These are phyloP conservation scores for Gobiocypris rarus DNA, from an alignment of 2,113 vertebrate species.

Conservation along the genomic window DNA sequence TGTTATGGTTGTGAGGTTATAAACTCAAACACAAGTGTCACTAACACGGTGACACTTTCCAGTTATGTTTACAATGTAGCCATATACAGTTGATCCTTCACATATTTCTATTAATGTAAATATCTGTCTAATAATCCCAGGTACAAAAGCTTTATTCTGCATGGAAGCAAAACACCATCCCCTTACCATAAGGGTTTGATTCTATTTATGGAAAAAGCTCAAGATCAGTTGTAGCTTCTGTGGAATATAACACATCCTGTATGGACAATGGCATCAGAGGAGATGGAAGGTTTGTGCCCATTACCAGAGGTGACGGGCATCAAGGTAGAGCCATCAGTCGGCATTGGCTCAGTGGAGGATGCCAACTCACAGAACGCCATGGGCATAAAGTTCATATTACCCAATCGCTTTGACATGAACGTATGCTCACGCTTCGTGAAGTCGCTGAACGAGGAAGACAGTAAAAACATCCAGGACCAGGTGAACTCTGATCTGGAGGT, in stretches of 20 bases:
- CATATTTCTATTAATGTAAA: background rate
- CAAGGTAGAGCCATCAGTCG: slow-evolving; percentile 87
- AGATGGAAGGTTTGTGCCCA: slow-evolving; percentile 83
- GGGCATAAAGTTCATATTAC: slow-evolving; percentile 97
- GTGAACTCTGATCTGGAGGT: slow-evolving; percentile 99
- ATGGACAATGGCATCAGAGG: slow-evolving; percentile 80
- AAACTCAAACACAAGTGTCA: background rate
- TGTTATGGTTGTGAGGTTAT: background rate
- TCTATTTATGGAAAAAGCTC: slow-evolving; percentile 59
- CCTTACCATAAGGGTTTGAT: background rate
- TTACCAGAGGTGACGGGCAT: slow-evolving; percentile 84
- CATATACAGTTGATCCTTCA: background rate
- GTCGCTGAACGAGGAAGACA: slow-evolving; percentile 97
- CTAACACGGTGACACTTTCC: background rate
- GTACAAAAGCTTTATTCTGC: background rate
- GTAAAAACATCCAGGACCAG: slow-evolving; percentile 99
- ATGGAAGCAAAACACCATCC: background rate
- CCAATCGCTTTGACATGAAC: slow-evolving; percentile 98
- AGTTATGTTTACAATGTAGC: background rate
- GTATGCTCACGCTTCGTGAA: slow-evolving; percentile 99
- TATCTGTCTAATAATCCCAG: background rate
- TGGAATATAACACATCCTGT: background rate
- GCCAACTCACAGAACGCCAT: slow-evolving; percentile 84
- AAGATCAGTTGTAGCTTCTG: slow-evolving; percentile 64
- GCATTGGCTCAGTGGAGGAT: slow-evolving; percentile 72